Conservation (phyloP, 2,113 vertebrate species). For the Platichthys flesus region DNA sequence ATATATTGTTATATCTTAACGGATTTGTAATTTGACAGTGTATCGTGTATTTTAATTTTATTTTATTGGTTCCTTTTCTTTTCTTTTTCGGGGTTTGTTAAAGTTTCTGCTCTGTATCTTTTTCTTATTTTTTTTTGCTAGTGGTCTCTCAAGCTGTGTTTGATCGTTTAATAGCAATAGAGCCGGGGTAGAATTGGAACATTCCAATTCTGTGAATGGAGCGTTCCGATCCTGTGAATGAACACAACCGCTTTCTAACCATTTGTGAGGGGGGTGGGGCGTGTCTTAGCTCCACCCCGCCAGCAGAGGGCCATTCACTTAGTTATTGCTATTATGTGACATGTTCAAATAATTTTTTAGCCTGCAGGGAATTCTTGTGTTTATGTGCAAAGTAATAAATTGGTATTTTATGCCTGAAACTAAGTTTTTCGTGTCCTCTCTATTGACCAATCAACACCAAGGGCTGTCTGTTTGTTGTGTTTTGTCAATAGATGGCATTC, state of each 20-base stretch:
- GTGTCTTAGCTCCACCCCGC: constrained; percentile 72
- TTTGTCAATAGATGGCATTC: too few species aligned
- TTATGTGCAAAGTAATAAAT: constrained; percentile 94
- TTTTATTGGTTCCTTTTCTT: constrained; percentile 19
- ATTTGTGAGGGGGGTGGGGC: constrained; percentile 73
- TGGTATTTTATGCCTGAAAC: constrained; percentile 93
- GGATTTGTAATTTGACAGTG: constrained; percentile 84
- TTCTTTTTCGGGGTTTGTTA: constrained; percentile 71
- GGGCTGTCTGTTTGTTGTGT: too few species aligned
- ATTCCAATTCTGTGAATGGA: constrained; percentile 32
- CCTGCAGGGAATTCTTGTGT: constrained; percentile 98
- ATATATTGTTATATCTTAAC: constrained; percentile 81
- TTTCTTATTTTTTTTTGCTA: constrained; percentile 58
- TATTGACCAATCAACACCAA: neutral
- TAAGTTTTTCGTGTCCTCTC: constrained; percentile 28
- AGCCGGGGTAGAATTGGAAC: constrained; percentile 58
- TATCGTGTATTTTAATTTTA: constrained; percentile 81
- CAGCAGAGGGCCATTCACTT: constrained; percentile 79
- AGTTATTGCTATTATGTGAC: constrained; percentile 87
- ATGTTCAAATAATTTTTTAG: constrained; percentile 83
- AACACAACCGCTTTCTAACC: constrained; percentile 84
- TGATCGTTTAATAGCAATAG: constrained; percentile 93
- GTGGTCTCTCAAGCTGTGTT: constrained; percentile 83
- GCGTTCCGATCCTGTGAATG: constrained; percentile 51
- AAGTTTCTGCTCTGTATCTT: constrained; percentile 67